These are phyloP conservation scores for Champsocephalus esox DNA, from an alignment of 2,797 vertebrate species.

Conservation along the genomic window DNA sequence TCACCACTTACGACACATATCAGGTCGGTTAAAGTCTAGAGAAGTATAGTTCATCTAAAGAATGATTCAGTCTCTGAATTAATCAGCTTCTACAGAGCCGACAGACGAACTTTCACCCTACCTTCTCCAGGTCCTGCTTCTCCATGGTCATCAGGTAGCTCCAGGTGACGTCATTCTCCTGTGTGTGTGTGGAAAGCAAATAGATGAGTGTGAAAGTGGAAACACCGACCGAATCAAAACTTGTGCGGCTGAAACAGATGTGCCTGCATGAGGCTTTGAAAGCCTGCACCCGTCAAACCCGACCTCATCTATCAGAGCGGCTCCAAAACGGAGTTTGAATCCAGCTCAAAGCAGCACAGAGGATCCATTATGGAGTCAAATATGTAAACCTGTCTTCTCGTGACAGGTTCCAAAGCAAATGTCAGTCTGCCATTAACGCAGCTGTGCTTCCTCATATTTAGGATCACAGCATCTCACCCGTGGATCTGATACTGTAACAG, in stretches of 20 bases:
- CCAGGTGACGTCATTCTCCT: slow-evolving; percentile 91
- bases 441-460: slow-evolving; percentile 36
- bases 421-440: slow-evolving; percentile 35
- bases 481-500: slow-evolving; percentile 3
- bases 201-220: slow-evolving; percentile 5
- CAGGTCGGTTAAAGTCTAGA: neutral
- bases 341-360: slow-evolving; percentile 7
- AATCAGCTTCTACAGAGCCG: slow-evolving; percentile 8
- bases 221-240: slow-evolving; percentile 60
- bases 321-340: slow-evolving; percentile 38
- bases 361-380: slow-evolving; percentile 49
- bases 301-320: slow-evolving; percentile 30
- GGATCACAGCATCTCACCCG: slow-evolving; percentile 36
- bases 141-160: slow-evolving; percentile 89
- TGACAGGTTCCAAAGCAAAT: slow-evolving; percentile 28
- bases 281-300: slow-evolving; percentile 45
- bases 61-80: neutral
- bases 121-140: slow-evolving; percentile 90
- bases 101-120: slow-evolving; percentile 62
- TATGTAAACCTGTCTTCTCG: slow-evolving; percentile 61
- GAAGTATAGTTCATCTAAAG: neutral
- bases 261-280: slow-evolving; percentile 55
- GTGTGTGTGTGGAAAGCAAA: slow-evolving; percentile 2
- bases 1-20: neutral
- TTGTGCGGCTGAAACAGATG: slow-evolving; percentile 46